phyloP scores from a whole-genome alignment of 35 echinoderm and acorn worm genomes.

The Holothuria glaberrima region DNA sequence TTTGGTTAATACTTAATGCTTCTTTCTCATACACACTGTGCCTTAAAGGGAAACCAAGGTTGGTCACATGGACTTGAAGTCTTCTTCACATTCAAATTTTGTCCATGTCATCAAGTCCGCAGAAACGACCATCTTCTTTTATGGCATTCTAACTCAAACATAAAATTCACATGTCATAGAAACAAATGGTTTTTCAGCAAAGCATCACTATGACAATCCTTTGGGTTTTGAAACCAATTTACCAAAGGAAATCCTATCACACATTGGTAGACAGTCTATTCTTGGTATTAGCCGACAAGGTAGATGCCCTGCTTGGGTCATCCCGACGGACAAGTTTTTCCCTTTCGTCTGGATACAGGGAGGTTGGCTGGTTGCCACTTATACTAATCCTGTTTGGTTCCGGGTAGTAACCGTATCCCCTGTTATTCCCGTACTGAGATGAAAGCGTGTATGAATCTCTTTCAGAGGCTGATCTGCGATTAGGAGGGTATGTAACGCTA shows the following conservation, averaged over 20 bases:
- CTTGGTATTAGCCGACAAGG: conserved; percentile 50
- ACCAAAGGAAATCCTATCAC: conserved; percentile 24
- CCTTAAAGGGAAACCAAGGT: too few species aligned
- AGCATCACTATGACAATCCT: too few species aligned
- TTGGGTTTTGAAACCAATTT: too few species aligned
- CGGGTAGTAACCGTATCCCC: background rate
- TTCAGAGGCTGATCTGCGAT: background rate
- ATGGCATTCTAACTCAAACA: too few species aligned
- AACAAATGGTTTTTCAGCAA: too few species aligned
- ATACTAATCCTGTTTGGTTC: conserved; percentile 23
- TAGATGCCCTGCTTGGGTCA: conserved; percentile 38
- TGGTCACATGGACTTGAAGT: too few species aligned
- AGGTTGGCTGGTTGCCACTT: background rate
- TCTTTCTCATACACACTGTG: too few species aligned
- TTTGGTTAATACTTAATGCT: too few species aligned
- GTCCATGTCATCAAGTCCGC: too few species aligned
- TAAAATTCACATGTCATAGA: too few species aligned
- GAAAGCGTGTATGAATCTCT: conserved; percentile 14
- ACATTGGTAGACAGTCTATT: conserved; percentile 80
- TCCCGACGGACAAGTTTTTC: conserved; percentile 2
- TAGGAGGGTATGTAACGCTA: background rate
- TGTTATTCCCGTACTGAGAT: background rate
- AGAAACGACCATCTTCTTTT: too few species aligned
- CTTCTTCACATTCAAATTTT: too few species aligned
- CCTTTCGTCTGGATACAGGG: background rate